Base-by-base conservation (phyloP, 1,140 invertebrate genomes). In the Drosophila carrolli region DNA sequence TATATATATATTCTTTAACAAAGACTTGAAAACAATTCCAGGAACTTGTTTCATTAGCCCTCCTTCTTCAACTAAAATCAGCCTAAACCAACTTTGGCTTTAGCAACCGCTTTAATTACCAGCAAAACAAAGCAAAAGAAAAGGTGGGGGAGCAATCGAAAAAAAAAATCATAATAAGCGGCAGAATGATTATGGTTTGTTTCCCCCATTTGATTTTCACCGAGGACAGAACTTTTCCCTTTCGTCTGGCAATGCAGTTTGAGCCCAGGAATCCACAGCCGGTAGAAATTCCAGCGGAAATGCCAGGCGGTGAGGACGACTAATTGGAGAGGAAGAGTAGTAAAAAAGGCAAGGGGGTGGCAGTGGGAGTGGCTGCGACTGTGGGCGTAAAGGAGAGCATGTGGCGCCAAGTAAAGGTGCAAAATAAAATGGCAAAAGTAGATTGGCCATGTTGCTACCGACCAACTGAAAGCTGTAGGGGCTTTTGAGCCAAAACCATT, bases 271-370 rank as follows among this genome's bases (percentile, higher is more conserved):
- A 40, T 29, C 37, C 43, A n/a, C 32, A 23, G 44, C 41, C 44
- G 23, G 59, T 47, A 23, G 61, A 58, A 75, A 75, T 75, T 58
- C 72, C 78, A 86, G 46, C 79, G 83, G 83, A 86, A 86, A 88
- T 86, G 75, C 79, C 83, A 73, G 82, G 47, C 75, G 72, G 66
- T 73, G 56, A 66, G 44, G 57, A 43, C 58, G 75, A 59, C 84
- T 86, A 86, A 86, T 86, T 86, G 82, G 56, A 58, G 48, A 55
- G 59, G 48, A 43, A 53, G 47, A 53, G 23, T 65, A 32, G 8
- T 32, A 19, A 43, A 23, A 32, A 14, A 1, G 8, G 37, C 0
- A 13, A 13, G 37, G 10, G 10, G 37, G 37, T 38, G 37, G 37
- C 4, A 13, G 10, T 13, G 5, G 37, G 19, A 13, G 35, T 32